phyloP scores from a whole-genome alignment of 2,113 vertebrate genomes.

The Erythrocercus mccallii region DNA sequence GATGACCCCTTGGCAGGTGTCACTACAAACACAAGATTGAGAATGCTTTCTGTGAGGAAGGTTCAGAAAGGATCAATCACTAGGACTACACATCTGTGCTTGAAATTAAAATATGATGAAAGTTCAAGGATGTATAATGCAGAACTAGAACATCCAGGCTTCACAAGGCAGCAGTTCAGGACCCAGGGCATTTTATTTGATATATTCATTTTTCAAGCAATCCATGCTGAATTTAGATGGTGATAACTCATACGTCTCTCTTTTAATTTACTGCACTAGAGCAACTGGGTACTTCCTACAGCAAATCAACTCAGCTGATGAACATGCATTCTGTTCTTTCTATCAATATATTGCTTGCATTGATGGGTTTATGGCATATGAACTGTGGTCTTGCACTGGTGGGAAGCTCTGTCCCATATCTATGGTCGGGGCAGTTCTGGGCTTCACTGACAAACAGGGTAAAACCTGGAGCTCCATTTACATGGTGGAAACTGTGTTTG shows the following conservation, averaged over 20 bases:
- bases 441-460: not conserved
- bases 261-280: not conserved
- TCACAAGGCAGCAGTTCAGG: not conserved
- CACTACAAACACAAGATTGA: not conserved
- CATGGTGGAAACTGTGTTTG: not conserved
- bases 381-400: not conserved
- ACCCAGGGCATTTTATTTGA: constrained; percentile 20
- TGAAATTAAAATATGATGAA: constrained; percentile 1
- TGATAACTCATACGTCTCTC: not conserved
- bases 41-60: not conserved
- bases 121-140: not conserved
- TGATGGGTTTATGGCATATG: not conserved
- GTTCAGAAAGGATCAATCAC: not conserved
- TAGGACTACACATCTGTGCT: not conserved
- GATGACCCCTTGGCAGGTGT: not conserved
- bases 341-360: not conserved
- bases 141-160: not conserved
- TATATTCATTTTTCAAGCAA: constrained; percentile 11
- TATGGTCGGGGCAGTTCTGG: not conserved
- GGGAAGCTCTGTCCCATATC: not conserved
- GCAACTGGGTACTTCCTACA: not conserved
- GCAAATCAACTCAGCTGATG: not conserved
- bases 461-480: not conserved
- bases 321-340: not conserved
- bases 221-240: constrained; percentile 1